phyloP scores from a whole-genome alignment of 2,113 vertebrate species.

The Pluvialis apricaria region DNA sequence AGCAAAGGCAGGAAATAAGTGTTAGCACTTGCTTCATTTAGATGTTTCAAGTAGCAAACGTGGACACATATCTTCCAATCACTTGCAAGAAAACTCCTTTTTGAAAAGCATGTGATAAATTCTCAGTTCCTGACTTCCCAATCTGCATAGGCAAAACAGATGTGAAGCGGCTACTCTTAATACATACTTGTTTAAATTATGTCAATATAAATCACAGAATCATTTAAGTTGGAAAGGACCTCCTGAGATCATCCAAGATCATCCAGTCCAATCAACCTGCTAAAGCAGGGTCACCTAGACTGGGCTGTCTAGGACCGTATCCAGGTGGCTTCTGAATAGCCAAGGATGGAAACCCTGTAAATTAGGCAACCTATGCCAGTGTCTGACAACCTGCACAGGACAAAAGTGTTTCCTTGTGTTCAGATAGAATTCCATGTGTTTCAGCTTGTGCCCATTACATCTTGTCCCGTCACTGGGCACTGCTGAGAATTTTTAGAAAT shows the following conservation, averaged over 20 bases:
- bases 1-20: neutral
- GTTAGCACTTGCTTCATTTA: neutral
- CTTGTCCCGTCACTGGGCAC: neutral
- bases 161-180: neutral
- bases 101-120: neutral
- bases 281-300: neutral
- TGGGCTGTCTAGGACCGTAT: neutral
- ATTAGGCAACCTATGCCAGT: neutral
- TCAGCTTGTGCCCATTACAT: neutral
- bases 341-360: neutral
- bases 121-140: neutral
- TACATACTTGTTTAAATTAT: neutral
- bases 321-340: neutral
- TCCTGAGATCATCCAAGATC: neutral
- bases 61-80: neutral
- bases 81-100: neutral
- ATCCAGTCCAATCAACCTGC: neutral
- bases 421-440: neutral
- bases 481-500: neutral
- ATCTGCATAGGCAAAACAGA: neutral
- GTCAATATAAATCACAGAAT: neutral
- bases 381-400: neutral
- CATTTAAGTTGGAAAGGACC: neutral
- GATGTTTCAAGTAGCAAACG: neutral
- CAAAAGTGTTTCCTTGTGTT: neutral